Conservation (phyloP, 2,888 invertebrate species). For the Eledona agricola region DNA sequence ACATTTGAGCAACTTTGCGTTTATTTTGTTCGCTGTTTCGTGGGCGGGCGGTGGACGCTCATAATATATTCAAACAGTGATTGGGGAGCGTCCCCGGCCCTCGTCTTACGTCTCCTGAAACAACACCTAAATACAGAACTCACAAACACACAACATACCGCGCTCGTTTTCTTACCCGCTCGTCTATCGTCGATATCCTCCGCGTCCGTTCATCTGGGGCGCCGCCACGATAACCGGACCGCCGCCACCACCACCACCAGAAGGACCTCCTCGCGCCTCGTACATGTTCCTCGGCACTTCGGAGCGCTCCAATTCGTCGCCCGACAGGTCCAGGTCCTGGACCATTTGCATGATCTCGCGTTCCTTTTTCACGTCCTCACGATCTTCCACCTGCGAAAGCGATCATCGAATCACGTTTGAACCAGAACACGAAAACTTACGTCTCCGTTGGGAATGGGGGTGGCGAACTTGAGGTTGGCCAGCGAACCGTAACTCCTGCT, state of each 20-base stretch:
- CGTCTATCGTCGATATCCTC: constrained; percentile 58
- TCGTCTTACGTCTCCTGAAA: too few species aligned
- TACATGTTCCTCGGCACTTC: constrained; percentile 72
- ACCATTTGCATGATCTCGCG: constrained; percentile 93
- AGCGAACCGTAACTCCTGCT: constrained; percentile 92
- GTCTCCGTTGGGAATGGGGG: constrained; percentile 67
- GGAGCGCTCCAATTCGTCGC: constrained; percentile 76
- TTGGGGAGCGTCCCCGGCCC: too few species aligned
- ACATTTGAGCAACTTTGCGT: constrained; percentile 32
- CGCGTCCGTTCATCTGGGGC: constrained; percentile 58
- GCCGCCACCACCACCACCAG: too few species aligned
- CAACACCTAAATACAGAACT: neutral
- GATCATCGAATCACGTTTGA: neutral
- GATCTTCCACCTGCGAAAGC: constrained; percentile 68
- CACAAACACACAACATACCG: neutral
- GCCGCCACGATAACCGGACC: constrained; percentile 54
- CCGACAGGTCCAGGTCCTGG: constrained; percentile 85
- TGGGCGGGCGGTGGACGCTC: too few species aligned
- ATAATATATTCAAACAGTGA: too few species aligned
- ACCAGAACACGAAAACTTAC: constrained; percentile 49
- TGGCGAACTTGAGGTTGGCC: constrained; percentile 89
- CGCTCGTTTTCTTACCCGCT: too few species aligned
- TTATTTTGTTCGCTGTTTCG: constrained; percentile 1
- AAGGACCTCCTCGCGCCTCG: constrained; percentile 61
- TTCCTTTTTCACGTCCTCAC: constrained; percentile 85